Evolutionary conservation across 1,140 invertebrate species (phyloP).

Genomic region (Drosophila bocki): DNA sequence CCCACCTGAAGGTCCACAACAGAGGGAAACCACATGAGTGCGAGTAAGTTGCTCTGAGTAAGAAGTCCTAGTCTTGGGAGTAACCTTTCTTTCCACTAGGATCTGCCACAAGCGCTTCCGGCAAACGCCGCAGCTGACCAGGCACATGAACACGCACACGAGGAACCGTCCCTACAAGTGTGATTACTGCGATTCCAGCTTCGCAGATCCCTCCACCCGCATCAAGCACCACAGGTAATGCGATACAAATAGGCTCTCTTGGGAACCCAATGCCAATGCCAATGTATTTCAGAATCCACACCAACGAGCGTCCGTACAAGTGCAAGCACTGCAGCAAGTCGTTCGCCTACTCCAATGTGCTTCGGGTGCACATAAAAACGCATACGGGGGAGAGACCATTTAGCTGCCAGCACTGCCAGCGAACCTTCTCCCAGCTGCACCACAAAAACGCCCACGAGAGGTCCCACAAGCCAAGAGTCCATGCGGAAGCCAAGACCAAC

Average conservation of each 20-base stretch:
- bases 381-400: constrained; percentile 74
- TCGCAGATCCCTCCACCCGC: constrained; percentile 88
- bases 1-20: constrained; percentile 68
- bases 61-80: too few species aligned
- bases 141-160: constrained; percentile 82
- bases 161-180: constrained; percentile 77
- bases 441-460: constrained; percentile 78
- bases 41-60: constrained; percentile 61
- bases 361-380: constrained; percentile 69
- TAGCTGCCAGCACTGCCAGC: constrained; percentile 61
- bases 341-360: constrained; percentile 77
- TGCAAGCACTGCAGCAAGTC: constrained; percentile 67
- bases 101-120: constrained; percentile 78
- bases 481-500: neutral
- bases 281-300: constrained; percentile 65
- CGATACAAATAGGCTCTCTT: too few species aligned
- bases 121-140: constrained; percentile 68
- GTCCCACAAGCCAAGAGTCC: constrained; percentile 21
- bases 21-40: constrained; percentile 75
- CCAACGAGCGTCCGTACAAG: constrained; percentile 76
- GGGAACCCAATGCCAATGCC: neutral
- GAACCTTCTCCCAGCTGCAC: constrained; percentile 67
- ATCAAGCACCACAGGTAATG: constrained; percentile 87
- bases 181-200: constrained; percentile 89
- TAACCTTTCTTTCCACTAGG: constrained; percentile 26